A percentile compares a stretch with the other conserved stretches of the same genome.
These are phyloP conservation scores for Siniperca undulata DNA, from an alignment of 2,797 vertebrate genomes.

Conservation along the genomic window DNA sequence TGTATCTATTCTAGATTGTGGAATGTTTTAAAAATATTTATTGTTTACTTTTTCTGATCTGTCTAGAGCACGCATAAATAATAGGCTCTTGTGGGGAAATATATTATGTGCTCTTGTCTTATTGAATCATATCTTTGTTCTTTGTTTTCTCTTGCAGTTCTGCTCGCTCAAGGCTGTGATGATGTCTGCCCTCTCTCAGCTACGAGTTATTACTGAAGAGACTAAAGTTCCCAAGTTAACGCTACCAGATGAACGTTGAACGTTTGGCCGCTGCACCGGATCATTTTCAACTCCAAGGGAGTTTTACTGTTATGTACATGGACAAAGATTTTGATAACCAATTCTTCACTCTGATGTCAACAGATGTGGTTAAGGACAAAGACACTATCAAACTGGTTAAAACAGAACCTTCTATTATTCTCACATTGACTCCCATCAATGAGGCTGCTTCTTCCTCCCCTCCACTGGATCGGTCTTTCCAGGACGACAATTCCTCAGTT, in stretches of 20 bases:
- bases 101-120: no score
- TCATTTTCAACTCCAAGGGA: constrained; percentile 49
- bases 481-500: constrained; percentile 46
- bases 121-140: no score
- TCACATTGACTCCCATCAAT: constrained; percentile 44
- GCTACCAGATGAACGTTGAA: constrained; percentile 31
- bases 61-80: no score
- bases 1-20: no score
- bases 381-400: constrained; percentile 60
- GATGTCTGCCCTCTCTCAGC: constrained; percentile 46
- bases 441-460: constrained; percentile 29
- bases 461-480: constrained; percentile 45
- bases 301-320: constrained; percentile 49
- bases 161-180: constrained; percentile 26
- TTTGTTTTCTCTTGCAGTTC: constrained; percentile 35
- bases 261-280: constrained; percentile 39
- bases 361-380: constrained; percentile 53
- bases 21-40: no score
- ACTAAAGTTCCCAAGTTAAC: constrained; percentile 50
- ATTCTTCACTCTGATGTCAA: constrained; percentile 58
- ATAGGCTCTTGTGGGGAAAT: no score
- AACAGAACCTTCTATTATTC: constrained; percentile 41
- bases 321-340: constrained; percentile 61
- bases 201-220: constrained; percentile 48
- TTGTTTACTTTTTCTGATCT: no score